A percentile compares a stretch with the other conserved stretches of the same genome.
Conservation (phyloP, 2,113 vertebrate species). For the Sylvilagus bachmani region DNA sequence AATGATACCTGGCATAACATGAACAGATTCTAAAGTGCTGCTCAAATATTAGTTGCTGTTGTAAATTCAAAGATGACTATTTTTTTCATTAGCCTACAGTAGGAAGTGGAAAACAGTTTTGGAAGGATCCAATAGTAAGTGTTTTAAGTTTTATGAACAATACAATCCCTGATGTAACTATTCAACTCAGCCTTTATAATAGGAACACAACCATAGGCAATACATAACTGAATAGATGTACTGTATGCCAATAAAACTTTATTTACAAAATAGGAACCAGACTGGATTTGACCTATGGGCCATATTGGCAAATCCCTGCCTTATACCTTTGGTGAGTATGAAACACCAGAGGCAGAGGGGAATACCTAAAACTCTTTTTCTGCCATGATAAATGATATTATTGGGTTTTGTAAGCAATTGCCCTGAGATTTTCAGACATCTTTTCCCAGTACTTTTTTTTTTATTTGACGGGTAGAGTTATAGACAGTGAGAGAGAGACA, state of each 20-base stretch:
- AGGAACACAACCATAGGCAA: background rate
- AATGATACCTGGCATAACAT: background rate
- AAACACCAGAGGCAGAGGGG: background rate
- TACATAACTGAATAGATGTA: background rate
- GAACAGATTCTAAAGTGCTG: background rate
- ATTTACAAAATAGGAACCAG: background rate
- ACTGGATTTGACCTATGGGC: background rate
- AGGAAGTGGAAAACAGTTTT: background rate
- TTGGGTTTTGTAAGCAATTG: background rate
- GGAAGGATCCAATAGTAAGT: background rate
- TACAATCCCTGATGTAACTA: background rate
- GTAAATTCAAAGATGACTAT: background rate
- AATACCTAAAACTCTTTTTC: background rate
- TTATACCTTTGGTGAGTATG: background rate
- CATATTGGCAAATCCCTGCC: background rate
- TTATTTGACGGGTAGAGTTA: no score
- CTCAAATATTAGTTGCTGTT: background rate
- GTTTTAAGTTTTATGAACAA: background rate
- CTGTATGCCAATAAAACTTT: conserved; percentile 49
- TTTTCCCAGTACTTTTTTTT: background rate
- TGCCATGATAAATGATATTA: background rate
- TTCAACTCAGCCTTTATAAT: background rate
- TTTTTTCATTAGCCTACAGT: background rate
- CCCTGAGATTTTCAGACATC: background rate
- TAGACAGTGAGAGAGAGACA: no score